Evolutionary conservation across 2,888 invertebrate species (phyloP), one percentile per base, ranked within the genome.

Genomic region (Cerastis leucographa): DNA sequence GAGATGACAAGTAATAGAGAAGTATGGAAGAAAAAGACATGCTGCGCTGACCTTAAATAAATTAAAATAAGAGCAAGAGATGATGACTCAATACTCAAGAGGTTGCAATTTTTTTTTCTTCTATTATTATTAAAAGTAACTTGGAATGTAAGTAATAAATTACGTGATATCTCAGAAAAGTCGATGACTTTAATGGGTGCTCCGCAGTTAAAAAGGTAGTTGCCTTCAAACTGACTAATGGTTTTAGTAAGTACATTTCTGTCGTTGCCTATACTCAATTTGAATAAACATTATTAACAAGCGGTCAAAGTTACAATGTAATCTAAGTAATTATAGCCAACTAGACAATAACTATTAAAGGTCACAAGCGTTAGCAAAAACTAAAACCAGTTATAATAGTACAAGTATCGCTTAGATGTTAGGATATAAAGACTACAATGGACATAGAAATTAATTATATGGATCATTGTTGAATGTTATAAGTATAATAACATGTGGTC

Each of bases 401-500:
- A n/a, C 14, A 14, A 5, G 29, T 19, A 65, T n/a, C n/a, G n/a
- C n/a, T n/a, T 46, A 40, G 0, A 51, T 49, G 49, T 61, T 29
- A 42, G 42, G n/a, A n/a, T 49, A 14, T 42, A n/a, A 35, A 35
- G 51, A 42, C 25, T 5, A 64, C 29, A 78, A 70, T 67, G 49
- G 40, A 35, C 35, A 44, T 22, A 29, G 42, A 40, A 71, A 49
- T 51, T 59, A 72, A 66, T 80, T 80, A 59, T 62, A 40, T 42
- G 40, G 29, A 61, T 77, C 76, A 73, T 74, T 85, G 82, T 87
- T 84, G 71, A 85, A 84, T 84, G 65, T 81, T 83, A 71, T 83
- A 74, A 69, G 19, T 51, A 42, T 74, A 72, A 79, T 54, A 70
- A 56, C 40, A 56, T 35, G 8, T 22, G 22, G 56, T 25, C 14